phyloP scores from a whole-genome alignment of 2,888 invertebrate species.

The Heptascelio sp. region DNA sequence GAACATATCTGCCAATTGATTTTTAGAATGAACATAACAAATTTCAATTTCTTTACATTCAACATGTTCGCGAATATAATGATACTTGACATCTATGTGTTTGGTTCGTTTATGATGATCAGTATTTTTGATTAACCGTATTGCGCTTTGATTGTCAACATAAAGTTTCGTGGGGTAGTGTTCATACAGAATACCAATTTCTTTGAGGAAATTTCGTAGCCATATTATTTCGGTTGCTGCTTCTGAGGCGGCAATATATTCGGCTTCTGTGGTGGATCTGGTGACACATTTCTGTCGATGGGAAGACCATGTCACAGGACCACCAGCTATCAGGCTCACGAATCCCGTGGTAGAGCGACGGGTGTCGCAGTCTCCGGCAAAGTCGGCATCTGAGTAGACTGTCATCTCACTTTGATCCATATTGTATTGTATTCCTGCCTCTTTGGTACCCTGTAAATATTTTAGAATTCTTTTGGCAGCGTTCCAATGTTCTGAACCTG shows the following conservation, averaged over 20 bases:
- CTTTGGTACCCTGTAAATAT: conserved; percentile 56
- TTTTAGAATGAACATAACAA: too few species aligned
- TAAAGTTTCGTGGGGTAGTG: too few species aligned
- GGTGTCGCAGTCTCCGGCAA: conserved; percentile 54
- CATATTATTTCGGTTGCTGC: too few species aligned
- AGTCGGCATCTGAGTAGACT: conserved; percentile 62
- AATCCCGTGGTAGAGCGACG: conserved; percentile 62
- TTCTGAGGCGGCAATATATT: conserved; percentile 21
- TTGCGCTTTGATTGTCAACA: too few species aligned
- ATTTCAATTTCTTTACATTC: too few species aligned
- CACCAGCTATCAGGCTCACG: conserved; percentile 47
- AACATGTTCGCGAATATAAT: too few species aligned
- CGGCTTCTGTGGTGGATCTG: conserved; percentile 8
- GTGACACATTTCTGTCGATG: conserved; percentile 48
- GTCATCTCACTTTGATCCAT: neutral
- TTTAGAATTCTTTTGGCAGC: conserved; percentile 62
- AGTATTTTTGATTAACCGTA: too few species aligned
- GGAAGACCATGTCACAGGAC: conserved; percentile 58
- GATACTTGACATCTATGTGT: too few species aligned
- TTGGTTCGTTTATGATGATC: too few species aligned
- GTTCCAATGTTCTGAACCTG: conserved; percentile 46
- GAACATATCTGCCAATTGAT: neutral
- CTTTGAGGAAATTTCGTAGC: too few species aligned
- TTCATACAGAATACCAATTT: too few species aligned
- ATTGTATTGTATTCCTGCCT: conserved; percentile 48